These are phyloP conservation scores for Monoplex corrugatus DNA, from an alignment of 2,888 invertebrate genomes.

Conservation along the genomic window DNA sequence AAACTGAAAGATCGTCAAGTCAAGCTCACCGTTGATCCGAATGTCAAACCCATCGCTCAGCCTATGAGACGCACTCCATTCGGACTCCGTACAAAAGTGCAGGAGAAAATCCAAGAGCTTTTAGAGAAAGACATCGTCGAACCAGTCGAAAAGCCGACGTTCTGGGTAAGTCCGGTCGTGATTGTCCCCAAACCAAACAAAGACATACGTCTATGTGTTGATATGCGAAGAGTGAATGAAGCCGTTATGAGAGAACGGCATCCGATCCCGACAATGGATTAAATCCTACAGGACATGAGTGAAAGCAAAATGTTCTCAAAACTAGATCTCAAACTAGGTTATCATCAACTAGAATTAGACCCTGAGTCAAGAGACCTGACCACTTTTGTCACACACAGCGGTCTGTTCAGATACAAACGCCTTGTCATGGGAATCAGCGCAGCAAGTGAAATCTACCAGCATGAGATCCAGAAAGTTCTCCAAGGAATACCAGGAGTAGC, in stretches of 20 bases:
- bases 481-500: constrained; percentile 29
- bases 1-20: constrained; percentile 3
- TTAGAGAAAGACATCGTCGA: constrained; percentile 20
- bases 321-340: constrained; percentile 58
- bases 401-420: constrained; percentile 46
- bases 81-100: neutral
- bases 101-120: neutral
- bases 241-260: constrained; percentile 56
- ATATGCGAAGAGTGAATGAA: constrained; percentile 58
- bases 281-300: constrained; percentile 58
- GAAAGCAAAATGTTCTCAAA: constrained; percentile 56
- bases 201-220: constrained; percentile 61
- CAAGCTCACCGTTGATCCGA: constrained; percentile 12
- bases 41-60: neutral
- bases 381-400: constrained; percentile 47
- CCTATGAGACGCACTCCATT: constrained; percentile 2
- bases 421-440: constrained; percentile 45
- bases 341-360: constrained; percentile 52
- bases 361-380: constrained; percentile 51
- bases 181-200: constrained; percentile 60
- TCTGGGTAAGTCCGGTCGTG: constrained; percentile 53
- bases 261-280: constrained; percentile 58
- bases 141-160: constrained; percentile 1
- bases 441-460: constrained; percentile 56
- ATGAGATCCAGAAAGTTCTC: constrained; percentile 49